Percentiles rank a stretch among this genome's conserved stretches.
These are phyloP conservation scores for Anarsia innoxiella DNA, from an alignment of 2,888 invertebrate species.

Conservation along the genomic window DNA sequence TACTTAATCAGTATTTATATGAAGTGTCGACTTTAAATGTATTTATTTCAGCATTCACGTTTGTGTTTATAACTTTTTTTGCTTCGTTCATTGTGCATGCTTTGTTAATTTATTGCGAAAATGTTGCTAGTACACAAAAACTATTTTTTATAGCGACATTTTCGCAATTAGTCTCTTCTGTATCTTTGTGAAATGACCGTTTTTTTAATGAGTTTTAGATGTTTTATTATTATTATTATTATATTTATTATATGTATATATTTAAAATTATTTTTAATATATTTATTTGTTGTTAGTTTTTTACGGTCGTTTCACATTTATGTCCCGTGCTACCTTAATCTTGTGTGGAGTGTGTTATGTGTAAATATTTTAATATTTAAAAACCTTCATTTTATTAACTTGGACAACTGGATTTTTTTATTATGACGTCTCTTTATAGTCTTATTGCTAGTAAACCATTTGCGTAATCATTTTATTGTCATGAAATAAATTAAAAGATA, in stretches of 20 bases:
- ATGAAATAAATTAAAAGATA: too few species aligned
- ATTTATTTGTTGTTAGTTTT: too few species aligned
- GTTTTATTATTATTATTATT: background rate
- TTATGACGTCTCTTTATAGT: too few species aligned
- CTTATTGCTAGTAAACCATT: too few species aligned
- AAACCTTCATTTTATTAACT: too few species aligned
- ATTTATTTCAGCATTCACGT: constrained; percentile 4
- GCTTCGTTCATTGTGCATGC: constrained; percentile 31
- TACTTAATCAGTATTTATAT: too few species aligned
- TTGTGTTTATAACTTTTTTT: constrained; percentile 18
- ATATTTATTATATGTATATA: background rate
- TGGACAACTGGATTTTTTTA: background rate
- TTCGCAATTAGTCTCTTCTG: too few species aligned
- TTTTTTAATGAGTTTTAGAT: too few species aligned
- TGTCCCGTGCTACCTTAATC: constrained; percentile 11
- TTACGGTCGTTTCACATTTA: constrained; percentile 18
- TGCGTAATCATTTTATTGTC: too few species aligned
- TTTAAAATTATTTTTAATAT: constrained; percentile 12
- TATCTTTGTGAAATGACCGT: constrained; percentile 1
- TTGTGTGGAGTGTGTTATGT: constrained; percentile 62
- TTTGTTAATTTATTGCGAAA: constrained; percentile 21
- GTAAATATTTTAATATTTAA: constrained; percentile 42
- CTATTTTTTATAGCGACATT: background rate
- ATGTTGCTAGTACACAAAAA: constrained; percentile 18
- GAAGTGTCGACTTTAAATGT: too few species aligned